Evolutionary conservation across 2,888 invertebrate species (phyloP), one percentile per base, ranked within the genome.

Genomic region (Drosophila infuscata): DNA sequence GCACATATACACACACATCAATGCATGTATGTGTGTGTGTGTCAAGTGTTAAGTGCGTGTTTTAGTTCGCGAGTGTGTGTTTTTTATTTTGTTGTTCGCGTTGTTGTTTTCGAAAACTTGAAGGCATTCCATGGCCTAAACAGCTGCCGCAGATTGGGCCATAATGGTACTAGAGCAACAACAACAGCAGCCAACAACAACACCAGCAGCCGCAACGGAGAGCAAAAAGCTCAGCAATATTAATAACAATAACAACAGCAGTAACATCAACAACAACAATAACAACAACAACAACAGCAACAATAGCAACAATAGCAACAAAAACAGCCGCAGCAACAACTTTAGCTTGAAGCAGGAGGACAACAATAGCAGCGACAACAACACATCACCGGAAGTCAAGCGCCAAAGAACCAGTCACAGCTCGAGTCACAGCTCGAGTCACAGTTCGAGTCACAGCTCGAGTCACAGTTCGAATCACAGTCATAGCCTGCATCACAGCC

Each of bases 121-220:
- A 59, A 58, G 74, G 59, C 71, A 64, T 72, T 74, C 54, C 62
- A 76, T 73, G 83, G 79, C 81, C 73, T 75, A 43, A 79, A 41
- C 69, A 75, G 71, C 32, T 33, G 61, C 65, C 49, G 64, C 20
- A 79, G 56, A 72, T 65, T 73, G 58, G 81, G 70, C 87, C 89
- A 88, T 83, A 91, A 92, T 92, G 92, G 92, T 92, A 78, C 88
- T 92, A 82, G 92, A 92, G 83, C 91, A 91, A 85, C 87, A 85
- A 73, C 73, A 69, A 11, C 63, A 69, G 38, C 60, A 59, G 38
- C 64, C 43, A 51, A 60, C 66, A 64, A 33, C 62, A 65, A 36
- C 64, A 66, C 8, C 46, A 46, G 43, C 46, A 46, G 43, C 48
- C 56, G 30, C 56, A 66, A 59, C 32, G 59, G 56, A 56, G 17